Base-by-base conservation (phyloP, 2,888 invertebrate genomes). In the Sialis fuliginosa region DNA sequence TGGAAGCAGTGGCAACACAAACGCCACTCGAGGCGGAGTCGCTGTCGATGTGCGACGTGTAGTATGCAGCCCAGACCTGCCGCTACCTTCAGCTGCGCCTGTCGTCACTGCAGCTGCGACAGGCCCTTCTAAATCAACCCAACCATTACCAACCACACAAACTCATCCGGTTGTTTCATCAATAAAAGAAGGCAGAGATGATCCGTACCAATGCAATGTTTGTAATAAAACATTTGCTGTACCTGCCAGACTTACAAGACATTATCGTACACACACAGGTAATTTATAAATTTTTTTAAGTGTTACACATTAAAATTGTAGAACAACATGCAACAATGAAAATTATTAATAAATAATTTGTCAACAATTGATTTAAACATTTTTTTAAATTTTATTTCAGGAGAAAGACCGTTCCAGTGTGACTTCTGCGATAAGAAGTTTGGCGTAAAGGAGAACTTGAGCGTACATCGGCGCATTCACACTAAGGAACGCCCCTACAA, bases 381-480 rank as follows among this genome's bases (percentile, higher is more conserved):
- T 35, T 35, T 3, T 35, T n/a, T n/a, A n/a, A n/a, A n/a, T 35
- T 35, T 39, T 22, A 30, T 44, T 35, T 4, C 32, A 45, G 90
- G 90, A 35, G 90, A 90, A 61, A 79, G 90, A 55, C 90, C 91
- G 1, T 91, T 88, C 63, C 79, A 85, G 63, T 91, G 90, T 65
- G 90, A 91, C 63, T 89, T 85, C 64, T 91, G 90, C 68, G 84
- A 82, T 64, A 91, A 91, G 65, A 83, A 86, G 59, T 91, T 91
- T 67, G 89, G 89, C 60, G 90, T 90, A 6, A 90, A 90, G 65
- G 90, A 90, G 64, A 91, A 91, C 63, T 70, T 91, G 49, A 88
- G 88, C 66, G 90, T 90, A 9, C 91, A 91, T 63, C 71, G 81
- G 39, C 76, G 91, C 49, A 90, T 90, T 53, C 91, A 91, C 64